A percentile compares a stretch with the other conserved stretches of the same genome.
These are phyloP conservation scores for Austrolebias charrua DNA, from an alignment of 2,797 vertebrate species.

Conservation along the genomic window DNA sequence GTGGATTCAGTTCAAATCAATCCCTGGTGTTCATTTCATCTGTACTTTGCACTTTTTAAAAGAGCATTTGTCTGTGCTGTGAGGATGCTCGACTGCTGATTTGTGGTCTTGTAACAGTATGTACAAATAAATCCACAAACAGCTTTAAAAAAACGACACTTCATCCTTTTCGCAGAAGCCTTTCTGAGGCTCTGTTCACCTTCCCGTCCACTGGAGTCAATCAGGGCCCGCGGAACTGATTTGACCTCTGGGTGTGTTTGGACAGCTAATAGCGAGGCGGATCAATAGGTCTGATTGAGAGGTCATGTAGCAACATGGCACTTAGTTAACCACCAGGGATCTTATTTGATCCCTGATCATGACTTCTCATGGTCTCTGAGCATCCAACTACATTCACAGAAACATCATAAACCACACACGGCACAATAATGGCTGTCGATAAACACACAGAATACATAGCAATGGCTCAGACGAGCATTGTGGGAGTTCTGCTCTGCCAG, in stretches of 20 bases:
- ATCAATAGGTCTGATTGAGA: constrained; percentile 78
- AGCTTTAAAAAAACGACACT: not conserved
- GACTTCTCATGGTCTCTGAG: constrained; percentile 8
- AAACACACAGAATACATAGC: no score
- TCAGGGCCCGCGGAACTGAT: constrained; percentile 51
- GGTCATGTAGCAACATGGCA: constrained; percentile 75
- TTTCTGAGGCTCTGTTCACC: constrained; percentile 7
- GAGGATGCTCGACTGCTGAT: constrained; percentile 49
- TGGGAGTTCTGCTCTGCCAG: no score
- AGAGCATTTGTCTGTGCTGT: constrained; percentile 22
- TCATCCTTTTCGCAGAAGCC: not conserved
- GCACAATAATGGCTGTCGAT: no score
- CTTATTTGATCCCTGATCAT: constrained; percentile 46
- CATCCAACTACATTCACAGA: constrained; percentile 14
- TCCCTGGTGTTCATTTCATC: constrained; percentile 23
- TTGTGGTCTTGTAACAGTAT: constrained; percentile 20
- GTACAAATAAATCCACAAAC: constrained; percentile 26
- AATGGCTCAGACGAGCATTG: no score
- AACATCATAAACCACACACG: not conserved
- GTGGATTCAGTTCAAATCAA: no score
- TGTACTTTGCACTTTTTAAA: no score
- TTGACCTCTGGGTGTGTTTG: constrained; percentile 59
- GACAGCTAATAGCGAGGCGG: constrained; percentile 58
- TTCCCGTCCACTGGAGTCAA: constrained; percentile 37
- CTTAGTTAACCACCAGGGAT: constrained; percentile 56